phyloP scores from a whole-genome alignment of 2,797 vertebrate genomes.

The Trichosurus vulpecula region DNA sequence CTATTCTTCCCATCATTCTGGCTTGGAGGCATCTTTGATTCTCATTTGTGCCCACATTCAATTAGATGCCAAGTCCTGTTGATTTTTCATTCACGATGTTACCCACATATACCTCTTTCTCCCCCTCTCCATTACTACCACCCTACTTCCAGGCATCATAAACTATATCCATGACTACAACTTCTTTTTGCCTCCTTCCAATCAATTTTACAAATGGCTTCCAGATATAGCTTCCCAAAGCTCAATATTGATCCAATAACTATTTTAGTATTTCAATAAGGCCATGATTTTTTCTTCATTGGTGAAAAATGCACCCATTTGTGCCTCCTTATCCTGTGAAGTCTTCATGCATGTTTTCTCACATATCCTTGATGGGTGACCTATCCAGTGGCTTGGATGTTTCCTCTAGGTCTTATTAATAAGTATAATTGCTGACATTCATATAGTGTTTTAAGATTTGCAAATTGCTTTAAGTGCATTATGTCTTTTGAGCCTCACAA shows the following conservation, averaged over 20 bases:
- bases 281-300: neutral
- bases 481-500: neutral
- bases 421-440: neutral
- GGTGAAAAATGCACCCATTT: neutral
- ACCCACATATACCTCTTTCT: neutral
- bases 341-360: neutral
- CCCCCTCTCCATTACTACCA: neutral
- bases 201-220: neutral
- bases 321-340: neutral
- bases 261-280: neutral
- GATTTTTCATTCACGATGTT: conserved; percentile 78
- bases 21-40: neutral
- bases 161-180: conserved; percentile 29
- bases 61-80: neutral
- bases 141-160: conserved; percentile 66
- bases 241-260: neutral
- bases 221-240: neutral
- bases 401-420: neutral
- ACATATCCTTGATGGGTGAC: neutral
- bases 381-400: neutral
- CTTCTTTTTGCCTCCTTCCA: neutral
- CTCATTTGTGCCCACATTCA: neutral
- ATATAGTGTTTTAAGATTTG: neutral
- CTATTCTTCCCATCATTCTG: neutral
- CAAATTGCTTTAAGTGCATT: neutral